phyloP scores from a whole-genome alignment of 2,797 vertebrate species.

The Poecilia velifera region DNA sequence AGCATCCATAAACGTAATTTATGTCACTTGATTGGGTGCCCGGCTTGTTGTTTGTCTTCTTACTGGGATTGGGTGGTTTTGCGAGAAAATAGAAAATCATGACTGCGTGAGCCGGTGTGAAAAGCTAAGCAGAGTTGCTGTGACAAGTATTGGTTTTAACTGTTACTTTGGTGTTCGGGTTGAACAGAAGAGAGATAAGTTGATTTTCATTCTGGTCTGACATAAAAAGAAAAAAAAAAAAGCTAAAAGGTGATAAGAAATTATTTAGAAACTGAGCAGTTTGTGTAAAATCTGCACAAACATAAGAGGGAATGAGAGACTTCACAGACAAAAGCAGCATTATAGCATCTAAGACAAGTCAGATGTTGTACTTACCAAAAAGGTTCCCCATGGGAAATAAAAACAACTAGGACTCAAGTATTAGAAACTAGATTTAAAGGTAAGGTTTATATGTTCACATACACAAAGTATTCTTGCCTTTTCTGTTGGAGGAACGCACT shows the following conservation, averaged over 20 bases:
- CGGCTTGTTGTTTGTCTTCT: slow-evolving; percentile 10
- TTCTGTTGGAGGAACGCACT: too few relatives aligned
- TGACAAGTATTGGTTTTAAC: neutral
- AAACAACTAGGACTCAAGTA: neutral
- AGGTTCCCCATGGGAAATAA: neutral
- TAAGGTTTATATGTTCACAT: neutral
- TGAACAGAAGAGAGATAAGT: slow-evolving; percentile 1
- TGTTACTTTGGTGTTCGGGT: slow-evolving; percentile 15
- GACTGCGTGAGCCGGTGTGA: slow-evolving; percentile 3
- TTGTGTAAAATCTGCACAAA: neutral
- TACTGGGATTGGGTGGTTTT: slow-evolving; percentile 9
- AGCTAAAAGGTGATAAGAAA: neutral
- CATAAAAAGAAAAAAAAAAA: neutral
- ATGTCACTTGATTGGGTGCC: slow-evolving; percentile 14
- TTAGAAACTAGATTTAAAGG: neutral
- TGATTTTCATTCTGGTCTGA: neutral
- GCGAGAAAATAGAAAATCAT: slow-evolving; percentile 33
- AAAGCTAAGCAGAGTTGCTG: neutral
- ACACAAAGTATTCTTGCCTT: neutral
- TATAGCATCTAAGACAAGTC: neutral
- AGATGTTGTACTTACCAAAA: neutral
- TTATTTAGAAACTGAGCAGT: neutral
- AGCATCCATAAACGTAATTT: slow-evolving; percentile 26
- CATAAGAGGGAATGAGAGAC: neutral
- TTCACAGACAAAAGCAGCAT: neutral